phyloP scores from a whole-genome alignment of 2,797 vertebrate genomes.

The Netta rufina region DNA sequence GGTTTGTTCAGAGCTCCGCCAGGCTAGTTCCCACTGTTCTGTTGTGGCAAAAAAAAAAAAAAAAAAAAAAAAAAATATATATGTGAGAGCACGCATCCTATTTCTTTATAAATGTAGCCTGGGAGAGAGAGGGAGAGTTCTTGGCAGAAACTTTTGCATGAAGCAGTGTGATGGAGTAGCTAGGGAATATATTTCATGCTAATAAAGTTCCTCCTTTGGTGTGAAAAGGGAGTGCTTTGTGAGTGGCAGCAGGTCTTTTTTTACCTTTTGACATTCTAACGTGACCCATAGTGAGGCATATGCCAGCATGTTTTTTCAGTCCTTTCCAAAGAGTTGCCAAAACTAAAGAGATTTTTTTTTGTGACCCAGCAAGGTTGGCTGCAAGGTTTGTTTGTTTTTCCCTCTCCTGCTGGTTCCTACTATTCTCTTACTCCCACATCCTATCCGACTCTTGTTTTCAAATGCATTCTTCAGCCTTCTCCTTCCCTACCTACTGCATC shows the following conservation, averaged over 20 bases:
- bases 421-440: slow-evolving; percentile 59
- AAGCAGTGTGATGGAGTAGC: not conserved
- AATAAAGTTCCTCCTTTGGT: slow-evolving; percentile 19
- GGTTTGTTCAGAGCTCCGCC: not conserved
- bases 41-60: not conserved
- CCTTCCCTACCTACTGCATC: slow-evolving; percentile 58
- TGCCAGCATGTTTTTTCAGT: slow-evolving; percentile 25
- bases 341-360: slow-evolving; percentile 17
- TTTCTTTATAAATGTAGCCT: not conserved
- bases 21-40: not conserved
- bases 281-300: slow-evolving; percentile 27
- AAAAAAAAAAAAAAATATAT: too few species aligned
- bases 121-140: not conserved
- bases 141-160: not conserved
- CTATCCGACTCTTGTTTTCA: slow-evolving; percentile 10
- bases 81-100: not conserved
- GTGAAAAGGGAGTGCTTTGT: slow-evolving; percentile 19
- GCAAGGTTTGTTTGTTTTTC: slow-evolving; percentile 58
- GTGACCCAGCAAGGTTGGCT: slow-evolving; percentile 37
- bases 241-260: slow-evolving; percentile 18
- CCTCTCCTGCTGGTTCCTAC: slow-evolving; percentile 37
- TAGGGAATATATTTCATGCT: slow-evolving; percentile 27
- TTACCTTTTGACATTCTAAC: slow-evolving; percentile 36
- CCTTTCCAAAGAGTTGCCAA: slow-evolving; percentile 42
- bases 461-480: slow-evolving; percentile 49